A percentile compares a stretch with the other conserved stretches of the same genome.
Conservation (phyloP, 2,113 vertebrate genomes). For the Tamias sibiricus region DNA sequence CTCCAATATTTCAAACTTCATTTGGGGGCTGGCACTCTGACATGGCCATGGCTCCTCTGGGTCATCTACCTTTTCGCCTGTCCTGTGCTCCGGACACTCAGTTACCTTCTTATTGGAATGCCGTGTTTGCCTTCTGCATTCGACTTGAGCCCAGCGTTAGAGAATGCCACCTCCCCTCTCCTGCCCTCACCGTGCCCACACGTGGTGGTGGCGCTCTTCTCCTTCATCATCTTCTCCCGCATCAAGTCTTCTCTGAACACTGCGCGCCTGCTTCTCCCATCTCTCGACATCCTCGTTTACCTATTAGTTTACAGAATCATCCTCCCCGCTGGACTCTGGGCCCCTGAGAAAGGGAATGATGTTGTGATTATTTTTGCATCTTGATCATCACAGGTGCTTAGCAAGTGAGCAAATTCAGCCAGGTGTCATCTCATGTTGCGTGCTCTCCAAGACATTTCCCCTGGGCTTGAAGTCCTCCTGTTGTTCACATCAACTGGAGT, state of each 20-base stretch:
- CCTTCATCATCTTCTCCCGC: no score
- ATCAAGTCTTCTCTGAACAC: no score
- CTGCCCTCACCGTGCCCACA: no score
- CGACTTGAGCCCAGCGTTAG: no score
- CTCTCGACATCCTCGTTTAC: no score
- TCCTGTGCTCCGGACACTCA: accelerated
- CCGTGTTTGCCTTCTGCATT: no score
- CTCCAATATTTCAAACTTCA: background rate
- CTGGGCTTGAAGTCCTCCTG: background rate
- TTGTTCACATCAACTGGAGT: background rate
- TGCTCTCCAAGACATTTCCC: background rate
- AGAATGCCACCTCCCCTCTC: no score
- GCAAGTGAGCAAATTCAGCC: background rate
- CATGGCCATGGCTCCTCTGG: background rate
- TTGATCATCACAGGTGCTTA: background rate
- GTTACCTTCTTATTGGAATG: accelerated
- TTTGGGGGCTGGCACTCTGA: no score
- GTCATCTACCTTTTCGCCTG: no score
- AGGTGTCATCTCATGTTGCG: background rate
- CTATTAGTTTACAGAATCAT: background rate
- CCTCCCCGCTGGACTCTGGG: background rate
- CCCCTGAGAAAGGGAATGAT: background rate
- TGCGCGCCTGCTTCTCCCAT: no score
- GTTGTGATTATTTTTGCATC: no score
- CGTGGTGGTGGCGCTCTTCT: accelerated